Evolutionary conservation across 2,797 vertebrate genomes (phyloP).

Genomic region (Gallinago nigripennis): DNA sequence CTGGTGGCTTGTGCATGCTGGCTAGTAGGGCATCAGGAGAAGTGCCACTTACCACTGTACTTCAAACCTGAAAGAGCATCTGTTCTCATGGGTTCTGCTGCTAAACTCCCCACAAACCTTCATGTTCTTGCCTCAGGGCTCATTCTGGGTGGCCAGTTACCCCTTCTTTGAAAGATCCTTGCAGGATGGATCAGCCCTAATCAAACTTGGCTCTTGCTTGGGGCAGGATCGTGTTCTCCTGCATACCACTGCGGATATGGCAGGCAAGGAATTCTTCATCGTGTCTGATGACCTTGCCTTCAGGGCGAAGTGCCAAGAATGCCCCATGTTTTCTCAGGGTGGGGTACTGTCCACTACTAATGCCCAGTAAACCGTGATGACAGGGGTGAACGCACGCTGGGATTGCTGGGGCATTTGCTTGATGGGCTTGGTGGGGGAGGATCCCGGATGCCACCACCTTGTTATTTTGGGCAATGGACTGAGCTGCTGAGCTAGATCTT

Average conservation of each 20-base stretch:
- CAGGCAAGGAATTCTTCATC: constrained; percentile 64
- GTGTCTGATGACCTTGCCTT: constrained; percentile 71
- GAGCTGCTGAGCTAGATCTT: constrained; percentile 65
- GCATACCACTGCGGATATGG: constrained; percentile 45
- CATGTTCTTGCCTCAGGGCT: not conserved
- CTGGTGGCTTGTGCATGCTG: not conserved
- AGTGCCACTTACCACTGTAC: not conserved
- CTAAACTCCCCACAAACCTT: not conserved
- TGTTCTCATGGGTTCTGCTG: not conserved
- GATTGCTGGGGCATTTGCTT: constrained; percentile 72
- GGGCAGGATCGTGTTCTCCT: constrained; percentile 49
- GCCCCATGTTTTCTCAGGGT: constrained; percentile 76
- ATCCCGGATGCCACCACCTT: constrained; percentile 68
- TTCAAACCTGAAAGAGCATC: not conserved
- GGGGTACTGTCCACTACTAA: constrained; percentile 69
- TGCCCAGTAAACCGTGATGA: constrained; percentile 65
- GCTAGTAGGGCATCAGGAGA: not conserved
- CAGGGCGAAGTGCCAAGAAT: constrained; percentile 70
- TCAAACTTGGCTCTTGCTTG: constrained; percentile 19
- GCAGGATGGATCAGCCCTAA: not conserved
- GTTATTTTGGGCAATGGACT: constrained; percentile 72
- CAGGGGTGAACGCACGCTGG: constrained; percentile 60
- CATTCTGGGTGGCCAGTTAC: not conserved
- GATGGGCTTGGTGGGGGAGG: constrained; percentile 52
- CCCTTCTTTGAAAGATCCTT: not conserved